These are phyloP conservation scores for Micoletzkya japonica DNA, from an alignment of 2,888 invertebrate species.

Conservation along the genomic window DNA sequence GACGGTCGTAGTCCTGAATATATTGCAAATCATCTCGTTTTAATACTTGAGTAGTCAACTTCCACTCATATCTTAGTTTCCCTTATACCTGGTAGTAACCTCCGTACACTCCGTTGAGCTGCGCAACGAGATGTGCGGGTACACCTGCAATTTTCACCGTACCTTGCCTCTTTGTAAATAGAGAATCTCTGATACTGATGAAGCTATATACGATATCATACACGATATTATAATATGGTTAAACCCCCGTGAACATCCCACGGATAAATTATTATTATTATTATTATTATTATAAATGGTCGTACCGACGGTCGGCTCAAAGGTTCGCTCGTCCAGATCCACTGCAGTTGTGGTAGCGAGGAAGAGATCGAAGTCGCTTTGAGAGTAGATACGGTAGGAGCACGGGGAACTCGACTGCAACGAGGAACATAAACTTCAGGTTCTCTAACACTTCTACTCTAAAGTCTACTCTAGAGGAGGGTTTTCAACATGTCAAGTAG, in stretches of 20 bases:
- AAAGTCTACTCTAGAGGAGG: too few species aligned
- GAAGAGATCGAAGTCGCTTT: conserved; percentile 49
- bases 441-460: too few species aligned
- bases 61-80: neutral
- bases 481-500: too few species aligned
- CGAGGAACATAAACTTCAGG: too few species aligned
- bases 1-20: conserved; percentile 47
- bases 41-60: too few species aligned
- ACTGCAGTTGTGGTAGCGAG: conserved; percentile 31
- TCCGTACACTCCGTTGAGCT: conserved; percentile 46
- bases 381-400: conserved; percentile 47
- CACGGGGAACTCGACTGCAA: too few species aligned
- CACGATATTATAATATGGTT: too few species aligned
- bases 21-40: too few species aligned
- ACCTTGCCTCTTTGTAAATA: neutral
- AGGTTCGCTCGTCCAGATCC: conserved; percentile 35
- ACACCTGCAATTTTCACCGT: conserved; percentile 31
- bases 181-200: neutral
- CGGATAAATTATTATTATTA: neutral
- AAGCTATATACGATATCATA: neutral
- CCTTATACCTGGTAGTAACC: conserved; percentile 1
- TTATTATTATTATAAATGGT: neutral
- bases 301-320: conserved; percentile 38
- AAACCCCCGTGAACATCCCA: too few species aligned
- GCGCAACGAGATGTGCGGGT: conserved; percentile 45